Base-by-base conservation (phyloP, 2,797 vertebrate species). In the Pseudomugil gertrudae region DNA sequence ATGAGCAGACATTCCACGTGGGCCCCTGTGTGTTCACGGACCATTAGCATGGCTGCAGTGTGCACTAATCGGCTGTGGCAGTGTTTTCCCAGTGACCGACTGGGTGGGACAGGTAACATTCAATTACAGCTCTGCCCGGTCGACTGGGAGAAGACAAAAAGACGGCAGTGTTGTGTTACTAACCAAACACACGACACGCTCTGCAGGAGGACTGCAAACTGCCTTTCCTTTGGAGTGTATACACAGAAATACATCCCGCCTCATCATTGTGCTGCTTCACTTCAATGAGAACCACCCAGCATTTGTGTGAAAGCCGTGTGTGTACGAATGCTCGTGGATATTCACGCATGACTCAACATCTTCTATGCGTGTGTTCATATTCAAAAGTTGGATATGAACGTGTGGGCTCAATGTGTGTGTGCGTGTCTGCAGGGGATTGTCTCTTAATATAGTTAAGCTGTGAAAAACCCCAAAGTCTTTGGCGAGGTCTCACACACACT, bases 381-480 rank as follows among this genome's bases (percentile, higher is more conserved):
- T 77, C 59, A 76, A 73, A 76, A 74, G 63, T 40, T 52, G 71
- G 71, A 67, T 75, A 61, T 85, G 63, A 68, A 62, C 68, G 72
- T 74, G 62, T 82, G 75, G 43, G 62, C 50, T 21, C 17, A 21
- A 15, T 73, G 76, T 69, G 71, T 75, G 66, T 65, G 55, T 80
- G 73, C 30, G 71, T 76, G 81, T 83, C 77, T 86, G 76, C 45
- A 47, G 78, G 85, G 85, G 85, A 84, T 89, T 86, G 85, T 90
- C 63, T 87, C 81, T 86, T 92, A 91, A 93, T 90, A 85, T 79
- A 90, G 85, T 90, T 90, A 92, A 92, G 90, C 89, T 91, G 89
- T 89, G 85, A 89, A 90, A 92, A 91, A 84, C 83, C 84, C 88
- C 89, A 90, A 90, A 87, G 86, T 83, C 81, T 83, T 89, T 91